Evolutionary conservation across 2,113 vertebrate genomes (phyloP), one percentile per base, ranked within the genome.

Genomic region (Acanthisitta chloris): DNA sequence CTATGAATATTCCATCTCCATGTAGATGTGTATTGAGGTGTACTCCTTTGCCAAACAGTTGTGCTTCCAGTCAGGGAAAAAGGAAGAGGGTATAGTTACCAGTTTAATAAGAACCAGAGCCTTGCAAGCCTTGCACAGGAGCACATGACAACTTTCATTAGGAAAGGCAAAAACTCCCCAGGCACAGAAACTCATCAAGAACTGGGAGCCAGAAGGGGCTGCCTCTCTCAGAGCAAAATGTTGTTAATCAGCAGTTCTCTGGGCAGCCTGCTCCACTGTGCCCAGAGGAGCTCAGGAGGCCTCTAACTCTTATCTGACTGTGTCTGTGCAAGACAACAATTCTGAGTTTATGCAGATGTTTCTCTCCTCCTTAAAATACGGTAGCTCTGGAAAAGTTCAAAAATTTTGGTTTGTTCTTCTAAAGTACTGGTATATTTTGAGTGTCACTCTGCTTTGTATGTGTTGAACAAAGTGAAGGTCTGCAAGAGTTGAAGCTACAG

Each of bases 111-210:
- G 55, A 86, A 58, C 33, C 33, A 38, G 55, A 64, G 34, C 61
- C 70, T 71, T 12, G 23, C 58, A 59, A 64, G 34, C 61, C 70
- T 71, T 12, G 23, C 58, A 59, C 24, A 38, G 73, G 48, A 76
- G 36, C 28, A 64, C 10, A 13, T 2, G 8, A 18, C 43, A 72
- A 45, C 25, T 65, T 76, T 51, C 4, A 6, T 64, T 70, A 87
- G 57, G 28, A 72, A 85, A 80, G 34, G n/a, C 74, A 93, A 40
- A 31, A 42, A 45, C 57, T 90, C 48, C 58, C 62, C 58, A 29
- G n/a, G 57, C 40, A 36, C 25, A 52, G 81, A 42, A 96, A 61
- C 66, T 94, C 70, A 38, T 85, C 81, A 91, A 84, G 51, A 84
- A 31, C 34, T 13, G 1, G 61, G 48, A 71, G 9, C 31, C 21